Percentiles rank a stretch among this genome's conserved stretches.
Conservation (phyloP, 1,140 invertebrate species). For the Pogonus chalceus region DNA sequence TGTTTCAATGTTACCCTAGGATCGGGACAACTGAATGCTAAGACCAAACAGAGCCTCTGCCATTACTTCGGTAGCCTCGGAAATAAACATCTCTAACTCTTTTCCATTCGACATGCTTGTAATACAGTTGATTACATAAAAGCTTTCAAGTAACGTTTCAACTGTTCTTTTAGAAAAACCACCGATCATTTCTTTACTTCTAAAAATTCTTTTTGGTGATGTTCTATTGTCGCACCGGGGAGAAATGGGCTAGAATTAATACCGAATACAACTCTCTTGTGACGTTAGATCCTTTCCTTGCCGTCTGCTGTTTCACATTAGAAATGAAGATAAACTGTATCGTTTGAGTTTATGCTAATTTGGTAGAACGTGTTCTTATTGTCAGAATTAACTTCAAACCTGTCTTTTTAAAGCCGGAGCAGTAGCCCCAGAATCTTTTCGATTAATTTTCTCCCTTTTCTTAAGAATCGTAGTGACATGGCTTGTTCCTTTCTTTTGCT, state of each 20-base stretch:
- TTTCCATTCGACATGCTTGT: too few relatives aligned
- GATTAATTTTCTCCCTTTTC: constrained; percentile 29
- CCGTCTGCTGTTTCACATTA: constrained; percentile 20
- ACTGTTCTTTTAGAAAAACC: too few relatives aligned
- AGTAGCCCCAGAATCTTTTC: constrained; percentile 30
- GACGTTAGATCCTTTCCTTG: constrained; percentile 5
- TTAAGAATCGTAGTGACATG: constrained; percentile 16
- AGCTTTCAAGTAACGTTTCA: too few relatives aligned
- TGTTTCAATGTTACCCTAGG: too few relatives aligned
- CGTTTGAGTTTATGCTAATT: constrained; percentile 20
- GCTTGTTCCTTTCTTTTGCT: constrained; percentile 13
- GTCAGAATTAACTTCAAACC: constrained; percentile 29
- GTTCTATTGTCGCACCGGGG: constrained; percentile 19
- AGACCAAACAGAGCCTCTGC: too few relatives aligned
- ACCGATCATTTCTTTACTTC: too few relatives aligned
- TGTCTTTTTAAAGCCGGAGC: constrained; percentile 26
- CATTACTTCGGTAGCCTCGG: too few relatives aligned
- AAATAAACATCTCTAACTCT: constrained; percentile 18
- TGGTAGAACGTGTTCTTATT: constrained; percentile 34
- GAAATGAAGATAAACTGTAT: constrained; percentile 26
- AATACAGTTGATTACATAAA: constrained; percentile 24
- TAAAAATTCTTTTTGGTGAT: too few relatives aligned
- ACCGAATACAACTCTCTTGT: constrained; percentile 23
- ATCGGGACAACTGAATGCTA: constrained; percentile 8
- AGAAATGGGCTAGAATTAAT: too few relatives aligned